Evolutionary conservation across 92 coral and sea anemone genomes (phyloP), one percentile per base, ranked within the genome.

Genomic region (Blastomussa wellsi): DNA sequence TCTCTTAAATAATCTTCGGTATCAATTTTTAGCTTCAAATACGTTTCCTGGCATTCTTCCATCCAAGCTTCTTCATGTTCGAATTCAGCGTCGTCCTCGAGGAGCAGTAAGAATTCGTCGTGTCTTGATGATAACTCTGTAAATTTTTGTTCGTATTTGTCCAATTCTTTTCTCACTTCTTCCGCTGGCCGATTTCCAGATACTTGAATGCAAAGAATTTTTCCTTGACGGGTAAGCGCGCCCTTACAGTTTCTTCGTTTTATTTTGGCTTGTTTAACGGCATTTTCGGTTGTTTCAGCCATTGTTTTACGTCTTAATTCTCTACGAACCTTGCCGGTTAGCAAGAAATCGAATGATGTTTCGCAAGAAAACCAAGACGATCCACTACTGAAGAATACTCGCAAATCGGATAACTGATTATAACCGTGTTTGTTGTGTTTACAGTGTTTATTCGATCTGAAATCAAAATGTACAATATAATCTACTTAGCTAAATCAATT

Each of bases 271-370:
- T 55, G 67, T 47, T 88, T 88, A n/a, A n/a, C n/a, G n/a, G n/a
- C n/a, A n/a, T n/a, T n/a, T n/a, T n/a, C n/a, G n/a, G 17, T 79
- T 47, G 17, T 38, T 33, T 79, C 80, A 75, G 74, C 33, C 82
- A 53, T 75, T 49, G 79, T 38, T 55, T 47, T 79, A 73, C 65
- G 83, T 81, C n/a, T 79, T 31, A 74, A 44, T 87, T 87, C 83
- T 75, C 42, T 64, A 44, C 69, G 79, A 87, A 70, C 42, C 86
- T 36, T 72, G n/a, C n/a, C n/a, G 80, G 78, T 78, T 80, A 72
- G 83, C 87, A 60, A 87, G 90, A n/a, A 87, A 81, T 81, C 86
- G 90, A 87, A 87, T 87, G 73, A 79, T 86, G 89, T 79, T 86
- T 19, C 48, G n/a, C n/a, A n/a, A n/a, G n/a, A n/a, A n/a, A n/a